Conservation (phyloP, 2,113 vertebrate species). For the Nesospiza acunhae region DNA sequence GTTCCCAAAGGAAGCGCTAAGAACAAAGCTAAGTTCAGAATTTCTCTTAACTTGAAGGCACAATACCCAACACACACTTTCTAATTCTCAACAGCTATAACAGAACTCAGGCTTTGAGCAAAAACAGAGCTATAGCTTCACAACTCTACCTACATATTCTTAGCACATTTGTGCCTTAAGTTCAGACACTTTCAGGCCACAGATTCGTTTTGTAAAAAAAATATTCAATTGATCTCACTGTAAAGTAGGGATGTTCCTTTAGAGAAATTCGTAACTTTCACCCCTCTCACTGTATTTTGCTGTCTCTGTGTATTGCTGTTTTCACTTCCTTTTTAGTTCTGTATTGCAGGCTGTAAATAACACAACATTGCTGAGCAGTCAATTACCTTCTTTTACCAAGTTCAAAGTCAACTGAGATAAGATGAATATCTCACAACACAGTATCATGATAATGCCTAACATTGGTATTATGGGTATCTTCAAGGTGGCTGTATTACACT, state of each 20-base stretch:
- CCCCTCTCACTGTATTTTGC: not conserved
- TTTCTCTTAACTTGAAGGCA: not conserved
- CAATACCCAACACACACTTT: not conserved
- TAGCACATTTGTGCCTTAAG: not conserved
- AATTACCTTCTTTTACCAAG: not conserved
- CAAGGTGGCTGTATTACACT: not conserved
- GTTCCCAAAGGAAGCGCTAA: not conserved
- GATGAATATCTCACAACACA: not conserved
- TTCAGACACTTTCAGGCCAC: not conserved
- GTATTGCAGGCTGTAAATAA: not conserved
- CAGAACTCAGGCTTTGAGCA: not conserved
- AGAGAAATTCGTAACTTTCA: not conserved
- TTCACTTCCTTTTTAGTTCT: slow-evolving; percentile 17
- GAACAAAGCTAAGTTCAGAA: not conserved
- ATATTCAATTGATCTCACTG: not conserved
- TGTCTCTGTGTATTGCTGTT: not conserved
- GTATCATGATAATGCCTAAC: not conserved
- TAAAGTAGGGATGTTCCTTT: not conserved
- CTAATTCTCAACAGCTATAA: not conserved
- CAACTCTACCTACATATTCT: not conserved
- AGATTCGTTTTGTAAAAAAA: not conserved
- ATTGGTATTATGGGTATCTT: not conserved
- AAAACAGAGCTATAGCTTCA: not conserved
- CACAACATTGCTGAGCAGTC: not conserved
- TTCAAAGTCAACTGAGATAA: slow-evolving; percentile 45